Base-by-base conservation (phyloP, 1,140 invertebrate species). In the Drosophila truncata region DNA sequence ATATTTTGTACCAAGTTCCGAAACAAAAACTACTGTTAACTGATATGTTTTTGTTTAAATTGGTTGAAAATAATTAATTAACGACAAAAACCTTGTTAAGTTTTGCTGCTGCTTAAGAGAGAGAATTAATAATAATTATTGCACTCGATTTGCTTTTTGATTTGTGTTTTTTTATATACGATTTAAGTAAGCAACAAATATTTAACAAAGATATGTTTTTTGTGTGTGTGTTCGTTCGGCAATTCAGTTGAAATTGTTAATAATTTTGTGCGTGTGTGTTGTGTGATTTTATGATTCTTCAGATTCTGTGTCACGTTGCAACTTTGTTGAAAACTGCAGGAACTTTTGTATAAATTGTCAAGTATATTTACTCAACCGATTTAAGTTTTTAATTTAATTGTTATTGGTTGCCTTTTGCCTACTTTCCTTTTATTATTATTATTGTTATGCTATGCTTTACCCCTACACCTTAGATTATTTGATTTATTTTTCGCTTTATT, bases 311-410 rank as follows among this genome's bases (percentile, higher is more conserved):
- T 78, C 55, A 63, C 60, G 72, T 80, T 88, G 84, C 80, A 90
- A 81, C 75, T 87, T 83, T 74, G 58, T 78, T 88, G 42, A 81
- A 80, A 84, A 88, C 85, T 91, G 85, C 86, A 90, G 85, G 85
- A 90, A 90, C 85, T 90, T 90, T 80, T 85, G 66, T 90, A 82
- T 79, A 72, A 86, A 71, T 81, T 69, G 55, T 81, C 67, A 55
- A 57, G 41, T 60, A 41, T 64, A 63, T 39, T 67, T 77, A 55
- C 50, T 35, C 31, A 31, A 33, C 33, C 61, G 25, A 11, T 23
- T 46, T 46, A 44, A 23, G 20, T 27, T 27, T 72, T 72, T 41
- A 80, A 49, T 72, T 79, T 70, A 54, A 54, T 54, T 54, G 35
- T 54, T 54, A 67, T 71, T 37, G 50, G 62, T 66, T 57, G 61